A percentile compares a stretch with the other conserved stretches of the same genome.
These are phyloP conservation scores for Gymnothorax reevesii DNA, from an alignment of 2,797 vertebrate species.

Conservation along the genomic window DNA sequence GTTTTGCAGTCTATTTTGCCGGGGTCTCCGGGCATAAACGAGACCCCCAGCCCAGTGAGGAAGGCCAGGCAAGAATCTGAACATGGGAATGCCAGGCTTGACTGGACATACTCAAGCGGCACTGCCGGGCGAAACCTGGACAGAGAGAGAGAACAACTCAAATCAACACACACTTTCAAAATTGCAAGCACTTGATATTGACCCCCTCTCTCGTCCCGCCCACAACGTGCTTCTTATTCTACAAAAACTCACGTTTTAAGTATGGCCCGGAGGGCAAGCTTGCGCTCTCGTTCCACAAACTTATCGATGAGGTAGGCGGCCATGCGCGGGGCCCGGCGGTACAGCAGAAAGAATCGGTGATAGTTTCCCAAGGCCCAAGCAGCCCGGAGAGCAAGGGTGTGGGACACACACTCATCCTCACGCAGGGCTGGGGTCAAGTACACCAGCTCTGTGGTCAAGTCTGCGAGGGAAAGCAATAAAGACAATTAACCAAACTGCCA, in stretches of 20 bases:
- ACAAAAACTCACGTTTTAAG: conserved; percentile 86
- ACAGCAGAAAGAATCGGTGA: conserved; percentile 87
- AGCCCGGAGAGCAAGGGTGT: conserved; percentile 81
- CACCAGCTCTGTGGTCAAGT: conserved; percentile 88
- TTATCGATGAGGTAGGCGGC: conserved; percentile 92
- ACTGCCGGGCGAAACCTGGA: conserved; percentile 76
- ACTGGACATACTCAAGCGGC: conserved; percentile 87
- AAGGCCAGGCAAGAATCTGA: conserved; percentile 89
- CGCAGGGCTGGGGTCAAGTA: conserved; percentile 83
- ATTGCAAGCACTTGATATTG: background rate
- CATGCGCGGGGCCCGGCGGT: conserved; percentile 84
- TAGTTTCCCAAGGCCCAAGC: conserved; percentile 91
- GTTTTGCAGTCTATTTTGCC: conserved; percentile 90
- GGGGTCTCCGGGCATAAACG: conserved; percentile 78
- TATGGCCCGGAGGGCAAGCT: conserved; percentile 85
- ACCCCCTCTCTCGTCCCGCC: background rate
- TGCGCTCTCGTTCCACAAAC: conserved; percentile 90
- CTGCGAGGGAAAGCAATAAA: conserved; percentile 54
- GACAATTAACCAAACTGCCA: no score
- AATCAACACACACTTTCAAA: conserved; percentile 11
- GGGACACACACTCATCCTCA: conserved; percentile 79
- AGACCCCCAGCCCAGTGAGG: conserved; percentile 83
- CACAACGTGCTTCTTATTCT: background rate
- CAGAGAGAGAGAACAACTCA: conserved; percentile 44
- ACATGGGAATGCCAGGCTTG: conserved; percentile 83